Percentiles rank a stretch among this genome's conserved stretches.
Conservation (phyloP, 2,888 invertebrate species). For the Caenorhabditis sp. region DNA sequence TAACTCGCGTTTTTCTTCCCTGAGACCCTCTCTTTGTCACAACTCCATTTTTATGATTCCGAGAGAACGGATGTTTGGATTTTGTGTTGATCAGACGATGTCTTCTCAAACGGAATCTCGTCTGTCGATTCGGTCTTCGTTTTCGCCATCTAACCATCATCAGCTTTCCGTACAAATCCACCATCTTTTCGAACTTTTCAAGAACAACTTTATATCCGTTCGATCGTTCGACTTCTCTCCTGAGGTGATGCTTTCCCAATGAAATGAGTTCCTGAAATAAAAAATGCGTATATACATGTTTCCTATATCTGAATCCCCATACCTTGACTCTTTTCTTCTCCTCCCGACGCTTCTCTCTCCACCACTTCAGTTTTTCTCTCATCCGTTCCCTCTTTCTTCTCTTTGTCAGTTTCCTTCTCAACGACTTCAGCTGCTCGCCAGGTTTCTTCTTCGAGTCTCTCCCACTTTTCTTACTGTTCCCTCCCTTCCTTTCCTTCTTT, state of each 20-base stretch:
- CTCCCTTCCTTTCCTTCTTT: too few relatives aligned
- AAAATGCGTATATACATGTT: not conserved
- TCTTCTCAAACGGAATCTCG: constrained; percentile 23
- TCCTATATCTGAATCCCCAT: not conserved
- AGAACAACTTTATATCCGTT: constrained; percentile 8
- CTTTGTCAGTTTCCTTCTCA: constrained; percentile 5
- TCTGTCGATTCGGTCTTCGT: constrained; percentile 27
- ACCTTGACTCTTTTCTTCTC: constrained; percentile 20
- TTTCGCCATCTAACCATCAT: constrained; percentile 37
- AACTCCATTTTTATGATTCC: constrained; percentile 16
- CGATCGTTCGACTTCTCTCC: not conserved
- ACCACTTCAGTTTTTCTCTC: constrained; percentile 21
- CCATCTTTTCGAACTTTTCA: constrained; percentile 12
- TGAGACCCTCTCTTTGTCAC: not conserved
- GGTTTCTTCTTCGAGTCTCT: constrained; percentile 19
- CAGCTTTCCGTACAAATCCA: constrained; percentile 27
- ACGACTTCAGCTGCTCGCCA: not conserved
- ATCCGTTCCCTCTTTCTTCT: constrained; percentile 1
- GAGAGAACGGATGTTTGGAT: constrained; percentile 39
- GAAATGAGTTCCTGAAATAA: constrained; percentile 9
- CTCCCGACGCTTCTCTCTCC: constrained; percentile 22
- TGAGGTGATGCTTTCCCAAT: not conserved
- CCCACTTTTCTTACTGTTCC: not conserved
- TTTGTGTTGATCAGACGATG: constrained; percentile 39
- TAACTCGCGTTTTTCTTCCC: not conserved